These are phyloP conservation scores for Pammene fasciana DNA, from an alignment of 2,888 invertebrate genomes.

Conservation along the genomic window DNA sequence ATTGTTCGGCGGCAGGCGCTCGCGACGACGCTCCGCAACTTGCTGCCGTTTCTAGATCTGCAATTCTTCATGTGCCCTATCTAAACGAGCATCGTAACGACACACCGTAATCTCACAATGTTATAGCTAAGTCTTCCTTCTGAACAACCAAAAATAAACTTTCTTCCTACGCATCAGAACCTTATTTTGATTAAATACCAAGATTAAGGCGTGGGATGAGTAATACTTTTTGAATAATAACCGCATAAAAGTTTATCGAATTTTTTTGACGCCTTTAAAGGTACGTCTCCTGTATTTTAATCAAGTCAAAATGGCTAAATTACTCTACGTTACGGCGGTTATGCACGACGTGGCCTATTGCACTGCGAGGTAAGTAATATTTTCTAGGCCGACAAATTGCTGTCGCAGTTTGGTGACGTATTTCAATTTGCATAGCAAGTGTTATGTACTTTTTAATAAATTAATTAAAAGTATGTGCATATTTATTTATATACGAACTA, in stretches of 20 bases:
- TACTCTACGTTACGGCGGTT: conserved; percentile 2
- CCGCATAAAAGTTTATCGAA: conserved; percentile 49
- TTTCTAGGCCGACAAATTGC: background rate
- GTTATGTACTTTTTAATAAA: too few species aligned
- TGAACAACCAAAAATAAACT: conserved; percentile 38
- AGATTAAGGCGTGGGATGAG: conserved; percentile 45
- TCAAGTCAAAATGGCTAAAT: conserved; percentile 32
- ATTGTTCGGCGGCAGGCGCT: conserved; percentile 15
- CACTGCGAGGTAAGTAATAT: conserved; percentile 8
- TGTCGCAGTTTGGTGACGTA: too few species aligned
- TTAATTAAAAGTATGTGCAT: too few species aligned
- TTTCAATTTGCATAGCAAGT: too few species aligned
- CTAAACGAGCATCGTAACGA: conserved; percentile 82
- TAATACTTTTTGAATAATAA: conserved; percentile 49
- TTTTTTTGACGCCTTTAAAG: conserved; percentile 42
- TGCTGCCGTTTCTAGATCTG: conserved; percentile 69
- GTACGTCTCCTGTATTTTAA: conserved; percentile 37
- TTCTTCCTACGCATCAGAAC: conserved; percentile 25
- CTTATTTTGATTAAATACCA: conserved; percentile 34
- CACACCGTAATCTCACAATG: conserved; percentile 76
- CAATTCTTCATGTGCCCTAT: conserved; percentile 79
- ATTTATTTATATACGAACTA: too few species aligned
- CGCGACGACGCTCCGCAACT: conserved; percentile 52
- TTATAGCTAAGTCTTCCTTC: conserved; percentile 53
- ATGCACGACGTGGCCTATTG: conserved; percentile 10